These are phyloP conservation scores for Mustelus asterias DNA, from an alignment of 2,113 vertebrate species.

Conservation along the genomic window DNA sequence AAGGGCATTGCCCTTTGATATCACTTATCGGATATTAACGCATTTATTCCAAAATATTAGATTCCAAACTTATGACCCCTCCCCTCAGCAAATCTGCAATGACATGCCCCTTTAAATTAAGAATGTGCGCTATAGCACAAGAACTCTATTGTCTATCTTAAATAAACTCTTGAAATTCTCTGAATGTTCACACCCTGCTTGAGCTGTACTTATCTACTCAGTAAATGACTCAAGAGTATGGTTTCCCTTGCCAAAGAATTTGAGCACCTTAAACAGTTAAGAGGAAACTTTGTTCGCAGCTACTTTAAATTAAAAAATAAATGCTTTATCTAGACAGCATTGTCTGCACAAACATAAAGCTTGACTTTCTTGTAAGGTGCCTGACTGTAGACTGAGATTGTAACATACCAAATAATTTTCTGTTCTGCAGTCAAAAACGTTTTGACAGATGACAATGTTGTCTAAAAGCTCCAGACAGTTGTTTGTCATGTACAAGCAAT, in stretches of 20 bases:
- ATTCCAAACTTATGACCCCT: not conserved
- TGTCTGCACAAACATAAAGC: not conserved
- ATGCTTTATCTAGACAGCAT: not conserved
- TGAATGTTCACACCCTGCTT: not conserved
- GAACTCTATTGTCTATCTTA: not conserved
- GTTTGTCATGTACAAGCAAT: not conserved
- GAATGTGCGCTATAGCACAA: not conserved
- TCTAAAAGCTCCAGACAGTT: not conserved
- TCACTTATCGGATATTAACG: not conserved
- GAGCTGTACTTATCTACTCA: not conserved
- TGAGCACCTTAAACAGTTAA: not conserved
- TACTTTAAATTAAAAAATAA: not conserved
- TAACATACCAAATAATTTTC: constrained; percentile 13
- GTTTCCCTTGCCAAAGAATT: constrained; percentile 26
- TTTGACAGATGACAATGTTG: constrained; percentile 27
- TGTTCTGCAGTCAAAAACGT: not conserved
- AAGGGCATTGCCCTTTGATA: not conserved
- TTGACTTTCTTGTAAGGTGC: not conserved
- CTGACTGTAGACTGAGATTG: not conserved
- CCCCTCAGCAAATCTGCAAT: not conserved
- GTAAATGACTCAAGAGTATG: constrained; percentile 16
- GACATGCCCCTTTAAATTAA: not conserved
- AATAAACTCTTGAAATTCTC: not conserved
- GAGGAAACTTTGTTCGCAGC: not conserved
- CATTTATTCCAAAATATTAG: not conserved